A percentile compares a stretch with the other conserved stretches of the same genome.
Evolutionary conservation across 2,888 invertebrate genomes (phyloP).

Genomic region (Pinctada fucata): DNA sequence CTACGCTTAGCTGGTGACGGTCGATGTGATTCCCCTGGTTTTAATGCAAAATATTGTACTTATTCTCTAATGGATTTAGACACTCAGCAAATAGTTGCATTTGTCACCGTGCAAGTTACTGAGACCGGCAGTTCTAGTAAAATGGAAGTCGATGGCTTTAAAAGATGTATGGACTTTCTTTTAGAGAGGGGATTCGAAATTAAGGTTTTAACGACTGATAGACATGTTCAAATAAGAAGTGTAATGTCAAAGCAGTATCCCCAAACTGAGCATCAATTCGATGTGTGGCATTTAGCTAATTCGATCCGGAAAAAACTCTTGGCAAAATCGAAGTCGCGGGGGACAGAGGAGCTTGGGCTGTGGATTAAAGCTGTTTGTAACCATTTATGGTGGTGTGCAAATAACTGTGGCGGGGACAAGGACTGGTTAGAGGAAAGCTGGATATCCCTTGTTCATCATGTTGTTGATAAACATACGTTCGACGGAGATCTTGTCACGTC

Average conservation of each 20-base stretch:
- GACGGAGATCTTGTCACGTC: too few species aligned
- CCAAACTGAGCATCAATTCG: constrained; percentile 33
- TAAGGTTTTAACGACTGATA: constrained; percentile 31
- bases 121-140: constrained; percentile 32
- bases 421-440: too few species aligned
- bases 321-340: constrained; percentile 26
- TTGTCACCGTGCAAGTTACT: constrained; percentile 26
- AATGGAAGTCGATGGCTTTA: constrained; percentile 27
- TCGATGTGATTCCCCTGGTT: constrained; percentile 39
- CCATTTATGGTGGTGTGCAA: too few species aligned
- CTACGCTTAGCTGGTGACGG: constrained; percentile 37
- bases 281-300: constrained; percentile 37
- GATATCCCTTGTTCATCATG: constrained; percentile 35
- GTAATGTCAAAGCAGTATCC: constrained; percentile 14
- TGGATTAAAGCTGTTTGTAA: constrained; percentile 25
- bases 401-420: too few species aligned
- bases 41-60: constrained; percentile 38
- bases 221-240: constrained; percentile 35
- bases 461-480: constrained; percentile 30
- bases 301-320: constrained; percentile 19
- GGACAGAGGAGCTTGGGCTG: constrained; percentile 13
- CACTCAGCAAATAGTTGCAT: constrained; percentile 20
- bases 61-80: constrained; percentile 32
- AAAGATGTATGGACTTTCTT: constrained; percentile 30
- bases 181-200: constrained; percentile 24